Conservation (phyloP, 2,888 invertebrate genomes). For the Pandemis corylana region DNA sequence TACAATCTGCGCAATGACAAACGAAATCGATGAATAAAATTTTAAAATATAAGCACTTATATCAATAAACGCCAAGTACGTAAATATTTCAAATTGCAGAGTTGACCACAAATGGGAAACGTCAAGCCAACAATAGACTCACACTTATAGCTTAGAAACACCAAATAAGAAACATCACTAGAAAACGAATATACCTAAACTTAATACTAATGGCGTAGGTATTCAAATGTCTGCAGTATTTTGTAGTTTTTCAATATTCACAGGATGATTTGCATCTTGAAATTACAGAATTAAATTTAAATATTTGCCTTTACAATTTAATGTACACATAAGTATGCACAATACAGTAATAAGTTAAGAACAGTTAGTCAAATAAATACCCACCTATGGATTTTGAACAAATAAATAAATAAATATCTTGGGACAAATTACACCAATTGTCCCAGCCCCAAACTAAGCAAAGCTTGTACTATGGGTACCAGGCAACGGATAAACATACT, state of each 20-base stretch:
- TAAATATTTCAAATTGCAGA: conserved; percentile 5
- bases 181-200: not conserved
- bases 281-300: not conserved
- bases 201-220: not conserved
- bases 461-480: no score
- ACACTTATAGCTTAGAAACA: not conserved
- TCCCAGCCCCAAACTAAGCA: no score
- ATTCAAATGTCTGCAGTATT: not conserved
- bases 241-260: conserved; percentile 23
- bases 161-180: not conserved
- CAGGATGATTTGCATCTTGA: not conserved
- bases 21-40: not conserved
- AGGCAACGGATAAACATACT: no score
- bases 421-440: no score
- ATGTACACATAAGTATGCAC: no score
- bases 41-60: not conserved
- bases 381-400: no score
- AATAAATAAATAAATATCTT: no score
- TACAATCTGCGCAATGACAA: conserved; percentile 1
- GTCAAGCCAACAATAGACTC: not conserved
- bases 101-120: conserved; percentile 3
- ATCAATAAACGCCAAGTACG: conserved; percentile 3
- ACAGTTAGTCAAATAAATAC: no score
- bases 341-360: no score
- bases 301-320: not conserved